Base-by-base conservation (phyloP, 2,888 invertebrate species). In the Blomia tropicalis region DNA sequence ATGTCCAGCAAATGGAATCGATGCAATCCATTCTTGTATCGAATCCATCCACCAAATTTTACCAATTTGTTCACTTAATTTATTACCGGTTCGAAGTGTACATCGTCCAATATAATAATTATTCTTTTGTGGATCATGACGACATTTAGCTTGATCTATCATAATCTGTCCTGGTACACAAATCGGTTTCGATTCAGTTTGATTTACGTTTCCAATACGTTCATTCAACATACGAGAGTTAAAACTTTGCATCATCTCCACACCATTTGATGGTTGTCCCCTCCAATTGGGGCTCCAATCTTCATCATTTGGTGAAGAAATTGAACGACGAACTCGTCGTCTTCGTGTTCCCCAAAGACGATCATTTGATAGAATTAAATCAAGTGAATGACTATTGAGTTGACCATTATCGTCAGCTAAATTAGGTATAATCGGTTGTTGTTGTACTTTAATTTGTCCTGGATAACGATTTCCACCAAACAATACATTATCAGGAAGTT, bases 1-100 rank as follows among this genome's bases (percentile, higher is more conserved):
- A 27, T 62, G 58, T 1, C 62, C 62, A 32, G 44, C 58, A 58
- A 62, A 62, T 1, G 62, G 62, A 29, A 62, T 36, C 32, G 62
- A 58, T 23, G 62, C 62, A 2, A 62, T 58, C 62, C 62, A 62
- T 36, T 62, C 56, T n/a, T 43, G 29, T 14, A 58, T n/a, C n/a
- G 41, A 44, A 22, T 58, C 27, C 32, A 58, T 58, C 30, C 29
- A 62, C 5, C 58, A 29, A n/a, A 62, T 58, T 43, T 62, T 62
- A 1, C 62, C 62, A 2, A 62, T 62, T 51, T 62, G 62, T 25
- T 62, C 62, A 27, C 62, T 62, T 5, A 51, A 58, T 7, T 27
- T 58, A 23, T 43, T 17, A 11, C 58, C 43, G 14, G 43, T 56
- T 11, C 43, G 56, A 0, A 62, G 41, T 14, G 44, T 30, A 36